Conservation (phyloP, 2,113 vertebrate genomes). For the Nibea albiflora region DNA sequence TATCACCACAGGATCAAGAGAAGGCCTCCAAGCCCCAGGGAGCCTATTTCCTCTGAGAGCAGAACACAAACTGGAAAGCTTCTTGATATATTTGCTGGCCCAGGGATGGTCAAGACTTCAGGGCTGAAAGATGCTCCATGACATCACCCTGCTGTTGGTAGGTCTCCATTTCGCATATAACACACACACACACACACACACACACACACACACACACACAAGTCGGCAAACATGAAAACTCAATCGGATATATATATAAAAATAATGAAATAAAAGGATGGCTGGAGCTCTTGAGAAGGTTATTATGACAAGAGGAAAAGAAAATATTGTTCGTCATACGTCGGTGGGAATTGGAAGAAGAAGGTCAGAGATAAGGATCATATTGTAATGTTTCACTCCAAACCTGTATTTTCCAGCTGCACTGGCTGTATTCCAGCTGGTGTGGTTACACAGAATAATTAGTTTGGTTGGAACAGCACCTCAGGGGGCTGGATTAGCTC, state of each 20-base stretch:
- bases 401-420: conserved; percentile 61
- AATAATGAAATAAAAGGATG: conserved; percentile 2
- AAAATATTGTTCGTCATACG: conserved; percentile 11
- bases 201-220: conserved; percentile 9
- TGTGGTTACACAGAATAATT: conserved; percentile 78
- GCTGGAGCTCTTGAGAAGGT: conserved; percentile 9
- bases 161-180: conserved; percentile 35
- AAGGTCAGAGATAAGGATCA: conserved; percentile 59
- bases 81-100: conserved; percentile 74
- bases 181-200: conserved; percentile 10
- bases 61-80: conserved; percentile 73
- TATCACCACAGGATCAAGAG: conserved; percentile 81
- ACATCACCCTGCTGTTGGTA: conserved; percentile 51
- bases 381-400: conserved; percentile 47
- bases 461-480: conserved; percentile 76
- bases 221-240: conserved; percentile 23
- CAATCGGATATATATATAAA: conserved; percentile 18
- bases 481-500: conserved; percentile 77
- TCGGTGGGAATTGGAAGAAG: conserved; percentile 34
- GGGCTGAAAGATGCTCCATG: conserved; percentile 64
- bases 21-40: conserved; percentile 73
- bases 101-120: conserved; percentile 67
- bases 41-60: conserved; percentile 79
- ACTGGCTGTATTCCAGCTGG: conserved; percentile 71
- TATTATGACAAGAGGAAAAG: conserved; percentile 15